phyloP scores from a whole-genome alignment of 2,888 invertebrate species.

The Dolichopus griseipennis region DNA sequence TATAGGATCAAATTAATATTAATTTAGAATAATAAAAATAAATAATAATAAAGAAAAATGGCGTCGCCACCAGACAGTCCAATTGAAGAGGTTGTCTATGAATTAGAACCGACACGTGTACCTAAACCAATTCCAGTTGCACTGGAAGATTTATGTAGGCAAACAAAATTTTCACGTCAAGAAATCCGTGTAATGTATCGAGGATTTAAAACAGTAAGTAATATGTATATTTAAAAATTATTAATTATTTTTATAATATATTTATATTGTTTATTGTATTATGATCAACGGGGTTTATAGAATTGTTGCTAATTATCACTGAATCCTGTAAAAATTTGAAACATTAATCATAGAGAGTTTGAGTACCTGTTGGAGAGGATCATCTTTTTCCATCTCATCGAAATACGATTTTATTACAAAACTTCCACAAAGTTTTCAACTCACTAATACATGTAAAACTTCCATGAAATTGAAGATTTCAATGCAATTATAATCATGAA shows the following conservation, averaged over 20 bases:
- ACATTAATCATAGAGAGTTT: too few species aligned
- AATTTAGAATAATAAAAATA: background rate
- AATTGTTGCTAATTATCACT: too few species aligned
- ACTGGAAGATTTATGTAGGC: conserved; percentile 80
- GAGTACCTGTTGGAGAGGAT: too few species aligned
- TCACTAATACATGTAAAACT: too few species aligned
- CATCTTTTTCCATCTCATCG: too few species aligned
- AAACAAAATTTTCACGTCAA: conserved; percentile 90
- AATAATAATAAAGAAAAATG: conserved; percentile 45
- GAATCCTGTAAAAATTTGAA: too few species aligned
- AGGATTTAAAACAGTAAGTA: conserved; percentile 69
- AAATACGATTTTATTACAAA: too few species aligned
- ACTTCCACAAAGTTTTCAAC: too few species aligned
- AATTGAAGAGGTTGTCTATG: conserved; percentile 77
- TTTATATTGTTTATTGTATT: too few species aligned
- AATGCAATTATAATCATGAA: too few species aligned
- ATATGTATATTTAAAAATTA: background rate
- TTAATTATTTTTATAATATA: background rate
- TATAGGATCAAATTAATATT: background rate
- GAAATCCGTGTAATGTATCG: conserved; percentile 96
- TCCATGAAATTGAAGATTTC: too few species aligned
- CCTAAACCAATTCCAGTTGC: conserved; percentile 79
- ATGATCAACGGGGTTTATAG: too few species aligned
- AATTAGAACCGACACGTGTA: conserved; percentile 66
- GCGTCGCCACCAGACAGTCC: conserved; percentile 81